Percentiles rank a stretch among this genome's conserved stretches.
phyloP scores from a whole-genome alignment of 2,888 invertebrate genomes.

The Rhopalosiphum nymphaeae region DNA sequence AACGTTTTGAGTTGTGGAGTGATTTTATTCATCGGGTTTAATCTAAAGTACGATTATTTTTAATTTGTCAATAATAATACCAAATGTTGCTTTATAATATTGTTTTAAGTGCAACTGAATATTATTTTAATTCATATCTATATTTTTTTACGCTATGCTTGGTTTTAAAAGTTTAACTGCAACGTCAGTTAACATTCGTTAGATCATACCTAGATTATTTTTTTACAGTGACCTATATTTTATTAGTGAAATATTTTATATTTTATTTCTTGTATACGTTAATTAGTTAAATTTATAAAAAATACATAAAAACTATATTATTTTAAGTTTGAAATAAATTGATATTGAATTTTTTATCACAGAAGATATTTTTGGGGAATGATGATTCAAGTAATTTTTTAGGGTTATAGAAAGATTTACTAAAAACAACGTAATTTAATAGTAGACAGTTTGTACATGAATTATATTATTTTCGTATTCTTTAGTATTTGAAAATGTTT shows the following conservation, averaged over 20 bases:
- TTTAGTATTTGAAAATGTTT: constrained; percentile 10
- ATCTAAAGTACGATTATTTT: neutral
- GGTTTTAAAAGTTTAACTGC: neutral
- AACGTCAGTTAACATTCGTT: neutral
- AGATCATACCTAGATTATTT: neutral
- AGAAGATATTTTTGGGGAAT: neutral
- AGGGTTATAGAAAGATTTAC: neutral
- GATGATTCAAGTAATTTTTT: neutral
- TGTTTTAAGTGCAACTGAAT: neutral
- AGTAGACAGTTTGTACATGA: neutral
- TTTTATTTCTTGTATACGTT: neutral
- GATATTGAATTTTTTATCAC: neutral
- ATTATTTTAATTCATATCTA: neutral
- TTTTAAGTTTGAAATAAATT: neutral
- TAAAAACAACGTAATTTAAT: neutral
- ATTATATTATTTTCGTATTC: constrained; percentile 34
- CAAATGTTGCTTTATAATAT: neutral
- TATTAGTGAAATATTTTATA: neutral
- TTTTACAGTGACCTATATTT: neutral
- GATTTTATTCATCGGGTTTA: neutral
- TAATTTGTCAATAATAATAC: neutral
- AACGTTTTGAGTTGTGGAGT: neutral
- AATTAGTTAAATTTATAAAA: neutral
- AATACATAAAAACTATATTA: neutral
- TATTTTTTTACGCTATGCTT: too few relatives aligned